Evolutionary conservation across 1,140 invertebrate species (phyloP).

Genomic region (Laodelphax striatellus): DNA sequence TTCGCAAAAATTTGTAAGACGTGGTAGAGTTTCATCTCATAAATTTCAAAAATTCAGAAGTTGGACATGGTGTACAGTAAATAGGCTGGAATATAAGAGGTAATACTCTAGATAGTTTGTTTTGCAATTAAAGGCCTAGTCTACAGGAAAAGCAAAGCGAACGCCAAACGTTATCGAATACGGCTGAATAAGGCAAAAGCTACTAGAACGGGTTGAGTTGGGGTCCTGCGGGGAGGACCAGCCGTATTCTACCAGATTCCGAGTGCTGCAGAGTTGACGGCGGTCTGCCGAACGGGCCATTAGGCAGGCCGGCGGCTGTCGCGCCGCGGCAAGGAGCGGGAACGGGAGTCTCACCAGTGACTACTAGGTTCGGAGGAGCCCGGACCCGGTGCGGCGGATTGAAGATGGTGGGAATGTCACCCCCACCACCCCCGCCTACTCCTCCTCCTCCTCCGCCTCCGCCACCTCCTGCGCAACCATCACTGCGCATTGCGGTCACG

Average conservation of each 20-base stretch:
- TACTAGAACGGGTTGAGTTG: neutral
- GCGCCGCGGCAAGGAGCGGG: too few species aligned
- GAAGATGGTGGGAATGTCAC: constrained; percentile 60
- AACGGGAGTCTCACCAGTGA: constrained; percentile 27
- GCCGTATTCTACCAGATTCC: constrained; percentile 32
- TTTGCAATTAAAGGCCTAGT: neutral
- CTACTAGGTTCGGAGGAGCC: constrained; percentile 46
- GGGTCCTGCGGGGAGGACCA: neutral
- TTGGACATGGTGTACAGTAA: too few species aligned
- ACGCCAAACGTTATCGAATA: neutral
- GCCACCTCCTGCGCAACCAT: neutral
- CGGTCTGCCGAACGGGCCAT: constrained; percentile 37
- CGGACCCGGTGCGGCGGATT: constrained; percentile 58
- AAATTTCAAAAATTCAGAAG: too few species aligned
- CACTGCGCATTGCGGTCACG: neutral
- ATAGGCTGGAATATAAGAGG: too few species aligned
- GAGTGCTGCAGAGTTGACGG: constrained; percentile 37
- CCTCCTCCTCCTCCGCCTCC: neutral
- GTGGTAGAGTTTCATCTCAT: too few species aligned
- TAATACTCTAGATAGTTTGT: too few species aligned
- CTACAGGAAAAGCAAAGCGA: neutral
- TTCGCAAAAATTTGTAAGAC: too few species aligned
- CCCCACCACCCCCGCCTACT: constrained; percentile 35
- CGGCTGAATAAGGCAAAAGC: neutral
- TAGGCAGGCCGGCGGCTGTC: constrained; percentile 35